phyloP scores from a whole-genome alignment of 2,888 invertebrate species.

The Agonopterix alstromeriana region DNA sequence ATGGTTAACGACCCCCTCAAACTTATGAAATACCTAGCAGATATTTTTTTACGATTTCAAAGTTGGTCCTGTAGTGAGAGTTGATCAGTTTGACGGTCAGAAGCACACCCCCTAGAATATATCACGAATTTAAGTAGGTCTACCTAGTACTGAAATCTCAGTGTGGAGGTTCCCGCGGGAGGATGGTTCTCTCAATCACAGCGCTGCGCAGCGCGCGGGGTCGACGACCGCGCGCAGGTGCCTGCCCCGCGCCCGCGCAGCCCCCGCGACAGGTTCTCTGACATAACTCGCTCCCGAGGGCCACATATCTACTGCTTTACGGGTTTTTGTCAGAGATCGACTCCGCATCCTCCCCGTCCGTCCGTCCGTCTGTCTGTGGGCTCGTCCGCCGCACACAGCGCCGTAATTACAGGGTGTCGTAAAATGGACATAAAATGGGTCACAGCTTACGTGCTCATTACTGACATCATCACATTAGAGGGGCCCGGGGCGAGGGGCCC shows the following conservation, averaged over 20 bases:
- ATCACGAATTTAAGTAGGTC: too few relatives aligned
- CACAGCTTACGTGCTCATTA: too few relatives aligned
- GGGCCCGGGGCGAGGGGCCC: background rate
- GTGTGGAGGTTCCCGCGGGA: background rate
- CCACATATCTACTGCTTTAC: conserved; percentile 11
- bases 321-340: conserved; percentile 14
- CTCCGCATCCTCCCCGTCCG: conserved; percentile 2
- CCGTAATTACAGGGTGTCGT: background rate
- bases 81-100: too few relatives aligned
- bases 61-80: too few relatives aligned
- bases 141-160: too few relatives aligned
- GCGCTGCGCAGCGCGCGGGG: conserved; percentile 1
- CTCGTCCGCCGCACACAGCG: conserved; percentile 1
- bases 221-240: conserved; percentile 15
- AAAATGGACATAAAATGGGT: too few relatives aligned
- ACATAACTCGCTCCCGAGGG: conserved; percentile 24
- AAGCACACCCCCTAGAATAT: too few relatives aligned
- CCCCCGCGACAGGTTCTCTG: conserved; percentile 31
- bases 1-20: too few relatives aligned
- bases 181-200: background rate
- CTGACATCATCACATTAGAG: too few relatives aligned
- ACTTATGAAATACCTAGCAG: too few relatives aligned
- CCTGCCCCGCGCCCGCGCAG: conserved; percentile 24
- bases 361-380: background rate
- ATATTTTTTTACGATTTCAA: too few relatives aligned